Conservation (phyloP, 2,888 invertebrate species). For the Nomada fucata region DNA sequence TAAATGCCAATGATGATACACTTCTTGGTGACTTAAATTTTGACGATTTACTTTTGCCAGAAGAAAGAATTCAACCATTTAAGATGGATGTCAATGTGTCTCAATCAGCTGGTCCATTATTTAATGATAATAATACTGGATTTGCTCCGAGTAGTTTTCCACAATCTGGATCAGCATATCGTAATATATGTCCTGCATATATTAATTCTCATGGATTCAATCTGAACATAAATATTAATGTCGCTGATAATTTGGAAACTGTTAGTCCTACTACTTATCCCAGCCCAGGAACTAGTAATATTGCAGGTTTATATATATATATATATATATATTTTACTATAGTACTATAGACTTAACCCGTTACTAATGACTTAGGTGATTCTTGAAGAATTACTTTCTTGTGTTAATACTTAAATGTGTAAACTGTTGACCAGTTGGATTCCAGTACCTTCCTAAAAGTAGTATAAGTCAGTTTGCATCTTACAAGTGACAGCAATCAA, state of each 20-base stretch:
- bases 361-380: too few relatives aligned
- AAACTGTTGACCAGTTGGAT: too few relatives aligned
- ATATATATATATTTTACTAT: background rate
- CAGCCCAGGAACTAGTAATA: conserved; percentile 81
- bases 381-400: too few relatives aligned
- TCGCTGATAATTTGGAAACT: conserved; percentile 80
- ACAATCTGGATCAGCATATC: conserved; percentile 75
- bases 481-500: too few relatives aligned
- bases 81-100: conserved; percentile 67
- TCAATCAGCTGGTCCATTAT: conserved; percentile 69
- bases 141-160: conserved; percentile 82
- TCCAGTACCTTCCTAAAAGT: too few relatives aligned
- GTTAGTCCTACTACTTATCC: conserved; percentile 82
- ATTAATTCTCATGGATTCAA: conserved; percentile 73
- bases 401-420: too few relatives aligned
- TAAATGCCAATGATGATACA: conserved; percentile 94
- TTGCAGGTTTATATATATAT: conserved; percentile 75
- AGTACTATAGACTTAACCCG: too few relatives aligned
- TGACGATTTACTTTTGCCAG: conserved; percentile 92
- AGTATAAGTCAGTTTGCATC: too few relatives aligned
- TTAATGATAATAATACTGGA: conserved; percentile 63
- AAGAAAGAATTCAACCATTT: conserved; percentile 85
- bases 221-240: conserved; percentile 74
- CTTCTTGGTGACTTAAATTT: conserved; percentile 93
- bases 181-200: conserved; percentile 72